Evolutionary conservation across 2,888 invertebrate species (phyloP).

Genomic region (Watsonalla binaria): DNA sequence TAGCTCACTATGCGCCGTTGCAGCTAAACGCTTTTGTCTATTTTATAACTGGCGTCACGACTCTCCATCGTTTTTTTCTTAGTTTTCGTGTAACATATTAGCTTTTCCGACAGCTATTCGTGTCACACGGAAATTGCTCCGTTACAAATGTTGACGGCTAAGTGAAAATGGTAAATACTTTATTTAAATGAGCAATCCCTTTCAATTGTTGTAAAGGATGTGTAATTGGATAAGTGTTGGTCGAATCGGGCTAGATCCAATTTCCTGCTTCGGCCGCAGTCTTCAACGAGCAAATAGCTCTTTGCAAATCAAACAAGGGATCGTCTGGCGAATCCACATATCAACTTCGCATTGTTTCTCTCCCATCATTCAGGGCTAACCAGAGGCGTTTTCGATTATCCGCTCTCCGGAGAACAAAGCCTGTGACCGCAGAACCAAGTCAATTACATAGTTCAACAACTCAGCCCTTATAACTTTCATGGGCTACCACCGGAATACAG

Average conservation of each 20-base stretch:
- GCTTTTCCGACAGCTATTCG: slow-evolving; percentile 58
- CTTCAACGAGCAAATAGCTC: slow-evolving; percentile 71
- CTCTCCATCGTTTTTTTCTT: slow-evolving; percentile 47
- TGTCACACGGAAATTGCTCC: slow-evolving; percentile 59
- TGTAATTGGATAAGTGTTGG: slow-evolving; percentile 70
- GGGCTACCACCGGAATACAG: slow-evolving; percentile 75
- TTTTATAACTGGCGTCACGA: slow-evolving; percentile 68
- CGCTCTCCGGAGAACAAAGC: slow-evolving; percentile 74
- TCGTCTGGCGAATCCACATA: slow-evolving; percentile 73
- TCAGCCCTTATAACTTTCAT: slow-evolving; percentile 79
- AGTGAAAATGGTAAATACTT: slow-evolving; percentile 29
- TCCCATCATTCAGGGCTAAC: slow-evolving; percentile 69
- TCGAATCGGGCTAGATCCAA: slow-evolving; percentile 54
- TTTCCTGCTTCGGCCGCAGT: slow-evolving; percentile 68
- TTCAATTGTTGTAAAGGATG: slow-evolving; percentile 55
- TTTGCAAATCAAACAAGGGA: slow-evolving; percentile 77
- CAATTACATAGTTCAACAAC: slow-evolving; percentile 79
- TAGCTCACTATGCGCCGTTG: slow-evolving; percentile 67
- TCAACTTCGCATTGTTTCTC: slow-evolving; percentile 76
- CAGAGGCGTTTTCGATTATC: slow-evolving; percentile 78
- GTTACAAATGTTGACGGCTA: slow-evolving; percentile 47
- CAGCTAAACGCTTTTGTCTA: slow-evolving; percentile 74
- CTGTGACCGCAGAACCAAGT: slow-evolving; percentile 75
- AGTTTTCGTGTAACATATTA: slow-evolving; percentile 62
- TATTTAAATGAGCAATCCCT: slow-evolving; percentile 51